These are phyloP conservation scores for Parelbella ahira DNA, from an alignment of 2,888 invertebrate genomes.

Conservation along the genomic window DNA sequence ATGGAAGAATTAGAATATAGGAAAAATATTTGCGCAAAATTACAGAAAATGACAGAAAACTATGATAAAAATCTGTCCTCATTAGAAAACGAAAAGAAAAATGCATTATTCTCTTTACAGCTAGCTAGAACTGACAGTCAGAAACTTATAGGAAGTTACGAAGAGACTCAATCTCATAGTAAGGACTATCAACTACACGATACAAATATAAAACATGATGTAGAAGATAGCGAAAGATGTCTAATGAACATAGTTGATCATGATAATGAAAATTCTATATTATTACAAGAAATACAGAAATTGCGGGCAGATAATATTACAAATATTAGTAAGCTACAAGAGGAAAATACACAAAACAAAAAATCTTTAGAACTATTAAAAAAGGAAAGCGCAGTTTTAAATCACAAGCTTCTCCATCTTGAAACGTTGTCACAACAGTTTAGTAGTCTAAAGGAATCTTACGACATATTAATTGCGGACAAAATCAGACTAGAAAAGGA, in stretches of 20 bases:
- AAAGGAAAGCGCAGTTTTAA: conserved; percentile 49
- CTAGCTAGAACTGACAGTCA: conserved; percentile 54
- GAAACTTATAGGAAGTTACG: conserved; percentile 41
- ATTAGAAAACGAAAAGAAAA: conserved; percentile 49
- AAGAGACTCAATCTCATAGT: not conserved
- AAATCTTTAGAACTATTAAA: conserved; percentile 40
- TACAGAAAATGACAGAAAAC: conserved; percentile 41
- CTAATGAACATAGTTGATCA: conserved; percentile 10
- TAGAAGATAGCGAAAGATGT: conserved; percentile 27
- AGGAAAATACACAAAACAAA: conserved; percentile 46
- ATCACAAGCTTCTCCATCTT: conserved; percentile 41
- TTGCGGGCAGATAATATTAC: conserved; percentile 45
- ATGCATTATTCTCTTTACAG: conserved; percentile 43
- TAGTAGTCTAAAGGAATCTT: conserved; percentile 39
- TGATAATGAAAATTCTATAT: conserved; percentile 39
- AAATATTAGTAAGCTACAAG: conserved; percentile 43
- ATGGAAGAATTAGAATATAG: conserved; percentile 45
- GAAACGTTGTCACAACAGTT: conserved; percentile 43
- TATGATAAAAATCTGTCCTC: conserved; percentile 40
- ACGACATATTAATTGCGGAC: conserved; percentile 39
- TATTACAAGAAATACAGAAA: conserved; percentile 48
- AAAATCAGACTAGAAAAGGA: conserved; percentile 46
- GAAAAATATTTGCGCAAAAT: conserved; percentile 39
- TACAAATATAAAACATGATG: conserved; percentile 1
- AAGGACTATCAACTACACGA: conserved; percentile 1